These are phyloP conservation scores for Onychorhynchus coronatus DNA, from an alignment of 2,113 vertebrate species.

Conservation along the genomic window DNA sequence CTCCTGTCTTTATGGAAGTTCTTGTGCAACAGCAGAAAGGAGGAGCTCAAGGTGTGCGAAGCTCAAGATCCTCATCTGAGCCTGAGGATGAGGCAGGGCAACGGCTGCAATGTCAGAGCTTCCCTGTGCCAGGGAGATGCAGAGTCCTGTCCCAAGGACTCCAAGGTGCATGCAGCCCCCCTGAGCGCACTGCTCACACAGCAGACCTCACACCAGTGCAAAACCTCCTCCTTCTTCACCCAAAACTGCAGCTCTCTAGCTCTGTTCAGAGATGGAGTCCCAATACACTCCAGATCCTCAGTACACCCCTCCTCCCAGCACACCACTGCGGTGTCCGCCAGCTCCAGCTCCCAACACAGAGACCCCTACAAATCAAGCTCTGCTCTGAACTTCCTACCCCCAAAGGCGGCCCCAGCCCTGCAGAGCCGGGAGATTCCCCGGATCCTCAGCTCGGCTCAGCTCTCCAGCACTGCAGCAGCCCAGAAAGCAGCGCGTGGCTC, in stretches of 20 bases:
- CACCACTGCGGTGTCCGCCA: fast-evolving
- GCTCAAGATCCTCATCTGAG: fast-evolving
- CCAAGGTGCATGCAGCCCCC: not conserved
- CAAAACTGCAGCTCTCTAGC: fast-evolving
- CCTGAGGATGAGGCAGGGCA: not conserved
- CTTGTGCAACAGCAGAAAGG: fast-evolving
- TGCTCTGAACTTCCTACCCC: not conserved
- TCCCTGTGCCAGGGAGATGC: not conserved
- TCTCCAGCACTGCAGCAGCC: not conserved
- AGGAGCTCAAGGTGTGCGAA: fast-evolving
- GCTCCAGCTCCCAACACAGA: fast-evolving
- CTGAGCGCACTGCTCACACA: fast-evolving
- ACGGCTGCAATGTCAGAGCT: not conserved
- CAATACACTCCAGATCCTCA: not conserved
- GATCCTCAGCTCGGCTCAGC: fast-evolving
- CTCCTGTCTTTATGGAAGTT: not conserved
- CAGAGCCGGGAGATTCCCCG: not conserved
- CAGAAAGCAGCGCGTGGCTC: not conserved
- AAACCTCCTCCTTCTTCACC: not conserved
- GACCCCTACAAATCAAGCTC: not conserved
- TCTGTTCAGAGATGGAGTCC: not conserved
- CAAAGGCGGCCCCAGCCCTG: not conserved
- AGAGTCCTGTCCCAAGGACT: not conserved
- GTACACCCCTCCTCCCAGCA: fast-evolving
- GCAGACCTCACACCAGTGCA: not conserved